Evolutionary conservation across 1,140 invertebrate species (phyloP).

Genomic region (Uloborus diversus): DNA sequence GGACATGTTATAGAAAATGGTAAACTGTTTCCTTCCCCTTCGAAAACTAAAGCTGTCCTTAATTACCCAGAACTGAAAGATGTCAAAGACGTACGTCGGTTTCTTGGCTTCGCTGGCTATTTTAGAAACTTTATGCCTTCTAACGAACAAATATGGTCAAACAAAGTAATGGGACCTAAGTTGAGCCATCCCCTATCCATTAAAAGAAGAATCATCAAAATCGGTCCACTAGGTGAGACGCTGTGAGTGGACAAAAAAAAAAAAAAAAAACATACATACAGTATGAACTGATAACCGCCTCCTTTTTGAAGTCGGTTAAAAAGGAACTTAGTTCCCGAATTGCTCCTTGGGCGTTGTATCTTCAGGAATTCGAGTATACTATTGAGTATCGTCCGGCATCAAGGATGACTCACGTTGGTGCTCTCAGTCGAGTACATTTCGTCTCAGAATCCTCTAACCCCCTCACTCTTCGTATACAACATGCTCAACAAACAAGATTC

Average conservation of each 20-base stretch:
- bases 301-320: too few relatives aligned
- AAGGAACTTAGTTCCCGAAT: conserved; percentile 18
- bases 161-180: too few relatives aligned
- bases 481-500: background rate
- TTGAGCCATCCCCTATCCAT: too few relatives aligned
- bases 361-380: conserved; percentile 19
- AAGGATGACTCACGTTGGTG: background rate
- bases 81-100: conserved; percentile 59
- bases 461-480: too few relatives aligned
- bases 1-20: conserved; percentile 6
- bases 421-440: conserved; percentile 4
- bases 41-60: conserved; percentile 9
- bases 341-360: conserved; percentile 2
- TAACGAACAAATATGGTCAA: too few relatives aligned
- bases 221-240: too few relatives aligned
- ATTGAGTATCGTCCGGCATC: conserved; percentile 17
- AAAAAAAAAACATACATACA: too few relatives aligned
- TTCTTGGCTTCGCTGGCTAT: conserved; percentile 63
- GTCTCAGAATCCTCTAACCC: too few relatives aligned
- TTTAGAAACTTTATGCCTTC: conserved; percentile 62
- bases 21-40: background rate
- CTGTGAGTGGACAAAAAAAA: too few relatives aligned
- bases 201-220: too few relatives aligned
- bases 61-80: conserved; percentile 58
- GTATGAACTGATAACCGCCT: too few relatives aligned